A percentile compares a stretch with the other conserved stretches of the same genome.
Conservation (phyloP, 1,140 invertebrate genomes). For the Meloidogyne floridensis region DNA sequence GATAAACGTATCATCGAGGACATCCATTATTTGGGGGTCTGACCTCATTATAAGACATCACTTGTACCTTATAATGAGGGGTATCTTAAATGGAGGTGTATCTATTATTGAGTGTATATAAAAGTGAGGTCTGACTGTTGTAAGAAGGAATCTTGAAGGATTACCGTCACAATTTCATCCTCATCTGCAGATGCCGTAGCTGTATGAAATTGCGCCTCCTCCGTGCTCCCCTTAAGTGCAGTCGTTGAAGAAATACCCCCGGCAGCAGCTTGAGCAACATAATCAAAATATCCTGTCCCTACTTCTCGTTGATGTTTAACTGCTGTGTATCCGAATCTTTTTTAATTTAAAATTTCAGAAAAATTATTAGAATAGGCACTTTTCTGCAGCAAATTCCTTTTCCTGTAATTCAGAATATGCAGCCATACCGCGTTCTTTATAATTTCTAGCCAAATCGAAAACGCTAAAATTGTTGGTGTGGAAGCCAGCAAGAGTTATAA, state of each 20-base stretch:
- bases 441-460: slow-evolving; percentile 65
- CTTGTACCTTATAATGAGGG: too few species aligned
- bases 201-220: slow-evolving; percentile 67
- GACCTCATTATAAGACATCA: too few species aligned
- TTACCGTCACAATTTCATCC: slow-evolving; percentile 62
- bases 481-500: slow-evolving; percentile 67
- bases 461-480: slow-evolving; percentile 67
- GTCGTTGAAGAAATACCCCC: slow-evolving; percentile 65
- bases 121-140: too few species aligned
- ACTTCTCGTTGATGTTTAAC: slow-evolving; percentile 68
- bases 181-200: slow-evolving; percentile 61
- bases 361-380: slow-evolving; percentile 37
- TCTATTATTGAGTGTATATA: too few species aligned
- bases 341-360: not conserved
- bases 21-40: too few species aligned
- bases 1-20: too few species aligned
- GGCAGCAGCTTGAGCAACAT: slow-evolving; percentile 62
- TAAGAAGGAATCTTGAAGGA: not conserved
- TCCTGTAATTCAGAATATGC: slow-evolving; percentile 67
- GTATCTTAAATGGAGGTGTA: too few species aligned
- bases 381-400: slow-evolving; percentile 65
- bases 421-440: slow-evolving; percentile 64
- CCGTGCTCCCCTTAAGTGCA: slow-evolving; percentile 66
- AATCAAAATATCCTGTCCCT: slow-evolving; percentile 67
- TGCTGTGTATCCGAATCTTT: slow-evolving; percentile 65